Conservation (phyloP, 2,113 vertebrate genomes). For the Actenoides lindsayi region DNA sequence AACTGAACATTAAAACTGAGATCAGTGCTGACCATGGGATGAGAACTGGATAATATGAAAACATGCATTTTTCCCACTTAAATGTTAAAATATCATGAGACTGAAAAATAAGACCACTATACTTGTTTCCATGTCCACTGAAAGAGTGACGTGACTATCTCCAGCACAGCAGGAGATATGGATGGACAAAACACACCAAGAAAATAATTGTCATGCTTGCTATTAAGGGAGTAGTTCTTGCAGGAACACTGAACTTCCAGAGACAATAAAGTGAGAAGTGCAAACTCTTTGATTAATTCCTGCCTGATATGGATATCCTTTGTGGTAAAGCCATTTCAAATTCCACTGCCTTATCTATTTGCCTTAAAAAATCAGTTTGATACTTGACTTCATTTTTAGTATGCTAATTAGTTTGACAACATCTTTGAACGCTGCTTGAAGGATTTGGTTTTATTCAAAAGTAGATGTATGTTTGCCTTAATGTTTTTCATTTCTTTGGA, state of each 20-base stretch:
- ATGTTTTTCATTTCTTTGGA: slow-evolving; percentile 24
- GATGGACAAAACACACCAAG: neutral
- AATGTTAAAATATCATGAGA: neutral
- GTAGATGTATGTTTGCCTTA: slow-evolving; percentile 49
- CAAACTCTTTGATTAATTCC: neutral
- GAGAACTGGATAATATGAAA: neutral
- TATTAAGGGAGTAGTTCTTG: neutral
- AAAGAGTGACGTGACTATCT: neutral
- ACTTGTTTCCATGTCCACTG: neutral
- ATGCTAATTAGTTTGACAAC: slow-evolving; percentile 50
- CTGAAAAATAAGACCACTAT: neutral
- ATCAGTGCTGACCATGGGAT: neutral
- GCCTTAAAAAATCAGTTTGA: slow-evolving; percentile 21
- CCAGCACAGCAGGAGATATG: neutral
- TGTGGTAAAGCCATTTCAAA: neutral
- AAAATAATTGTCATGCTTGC: neutral
- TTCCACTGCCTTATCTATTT: slow-evolving; percentile 6
- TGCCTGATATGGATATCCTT: neutral
- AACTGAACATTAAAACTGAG: neutral
- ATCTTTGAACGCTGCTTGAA: slow-evolving; percentile 33
- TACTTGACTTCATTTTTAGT: slow-evolving; percentile 39
- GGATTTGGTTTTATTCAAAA: slow-evolving; percentile 41
- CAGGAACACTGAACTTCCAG: neutral
- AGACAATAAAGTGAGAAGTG: neutral
- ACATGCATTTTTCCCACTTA: neutral